A percentile compares a stretch with the other conserved stretches of the same genome.
These are phyloP conservation scores for Gadopsis bispinosus DNA, from an alignment of 2,797 vertebrate genomes.

Conservation along the genomic window DNA sequence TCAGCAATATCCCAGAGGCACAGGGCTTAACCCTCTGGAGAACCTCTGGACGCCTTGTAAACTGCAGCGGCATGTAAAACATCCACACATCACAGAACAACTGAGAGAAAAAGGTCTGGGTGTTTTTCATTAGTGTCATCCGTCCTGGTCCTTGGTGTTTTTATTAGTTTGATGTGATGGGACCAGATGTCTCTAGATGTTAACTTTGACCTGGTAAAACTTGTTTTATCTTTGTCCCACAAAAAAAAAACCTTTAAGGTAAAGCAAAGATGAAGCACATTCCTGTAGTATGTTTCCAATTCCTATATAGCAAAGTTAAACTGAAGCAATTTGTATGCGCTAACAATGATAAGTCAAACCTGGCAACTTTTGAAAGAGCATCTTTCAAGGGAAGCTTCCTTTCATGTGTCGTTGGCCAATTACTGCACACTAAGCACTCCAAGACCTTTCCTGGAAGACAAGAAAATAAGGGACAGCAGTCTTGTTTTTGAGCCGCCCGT, in stretches of 20 bases:
- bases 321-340: constrained; percentile 38
- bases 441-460: constrained; percentile 37
- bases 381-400: constrained; percentile 37
- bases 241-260: constrained; percentile 5
- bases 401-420: constrained; percentile 39
- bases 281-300: constrained; percentile 54
- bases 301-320: constrained; percentile 40
- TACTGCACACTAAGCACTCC: constrained; percentile 24
- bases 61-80: constrained; percentile 43
- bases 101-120: constrained; percentile 29
- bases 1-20: constrained; percentile 50
- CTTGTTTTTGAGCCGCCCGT: constrained; percentile 28
- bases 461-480: constrained; percentile 37
- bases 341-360: constrained; percentile 48
- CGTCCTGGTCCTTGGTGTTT: constrained; percentile 56
- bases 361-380: constrained; percentile 47
- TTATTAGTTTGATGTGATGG: constrained; percentile 63
- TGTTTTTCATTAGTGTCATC: constrained; percentile 65
- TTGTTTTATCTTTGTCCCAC: constrained; percentile 49
- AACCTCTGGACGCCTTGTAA: constrained; percentile 46
- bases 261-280: constrained; percentile 30
- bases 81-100: constrained; percentile 60
- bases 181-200: constrained; percentile 73
- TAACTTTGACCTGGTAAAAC: constrained; percentile 61
- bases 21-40: constrained; percentile 38